These are phyloP conservation scores for Tetragonula carbonaria DNA, from an alignment of 2,888 invertebrate genomes.

Conservation along the genomic window DNA sequence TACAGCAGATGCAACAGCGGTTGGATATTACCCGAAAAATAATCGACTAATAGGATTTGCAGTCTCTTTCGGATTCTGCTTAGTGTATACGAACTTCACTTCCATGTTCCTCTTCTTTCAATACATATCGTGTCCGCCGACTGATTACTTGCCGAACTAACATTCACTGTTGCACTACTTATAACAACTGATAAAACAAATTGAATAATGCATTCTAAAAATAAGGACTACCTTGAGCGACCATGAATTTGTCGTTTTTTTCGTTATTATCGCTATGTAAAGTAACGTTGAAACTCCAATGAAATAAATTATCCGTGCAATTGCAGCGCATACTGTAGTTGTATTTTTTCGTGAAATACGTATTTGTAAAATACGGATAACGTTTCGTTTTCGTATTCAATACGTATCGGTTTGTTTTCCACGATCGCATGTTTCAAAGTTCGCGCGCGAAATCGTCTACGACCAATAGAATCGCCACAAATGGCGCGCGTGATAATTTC, in stretches of 20 bases:
- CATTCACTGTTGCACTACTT: neutral
- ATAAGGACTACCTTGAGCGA: slow-evolving; percentile 21
- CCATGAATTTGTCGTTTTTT: neutral
- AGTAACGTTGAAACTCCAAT: neutral
- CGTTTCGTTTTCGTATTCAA: no score
- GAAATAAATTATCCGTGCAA: no score
- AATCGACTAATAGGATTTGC: slow-evolving; percentile 70
- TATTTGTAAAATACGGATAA: no score
- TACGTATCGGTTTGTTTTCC: no score
- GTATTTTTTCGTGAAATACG: neutral
- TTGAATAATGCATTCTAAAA: neutral
- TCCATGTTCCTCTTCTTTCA: slow-evolving; percentile 54
- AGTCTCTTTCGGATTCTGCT: slow-evolving; percentile 64
- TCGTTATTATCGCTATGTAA: neutral
- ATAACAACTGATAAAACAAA: slow-evolving; percentile 34
- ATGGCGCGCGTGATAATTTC: no score
- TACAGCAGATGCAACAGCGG: neutral
- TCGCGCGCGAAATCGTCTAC: neutral
- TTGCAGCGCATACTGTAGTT: neutral
- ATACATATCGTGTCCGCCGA: neutral
- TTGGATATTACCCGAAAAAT: slow-evolving; percentile 69
- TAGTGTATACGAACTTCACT: slow-evolving; percentile 31
- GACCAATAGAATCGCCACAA: no score
- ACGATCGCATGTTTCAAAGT: neutral
- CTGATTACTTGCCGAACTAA: slow-evolving; percentile 17